These are phyloP conservation scores for Caracal caracal DNA, from an alignment of 2,113 vertebrate species.

Conservation along the genomic window DNA sequence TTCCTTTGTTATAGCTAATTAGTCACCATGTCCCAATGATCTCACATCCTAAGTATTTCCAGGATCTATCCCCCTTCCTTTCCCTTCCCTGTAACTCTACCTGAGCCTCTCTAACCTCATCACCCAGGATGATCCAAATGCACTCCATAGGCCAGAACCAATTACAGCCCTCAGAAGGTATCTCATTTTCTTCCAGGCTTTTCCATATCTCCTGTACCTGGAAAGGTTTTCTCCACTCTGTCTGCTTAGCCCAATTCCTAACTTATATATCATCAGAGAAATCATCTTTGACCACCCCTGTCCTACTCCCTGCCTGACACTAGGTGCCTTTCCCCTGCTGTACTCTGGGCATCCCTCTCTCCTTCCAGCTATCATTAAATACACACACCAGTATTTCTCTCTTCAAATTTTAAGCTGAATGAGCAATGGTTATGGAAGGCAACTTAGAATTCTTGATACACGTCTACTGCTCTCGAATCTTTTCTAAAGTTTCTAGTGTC, in stretches of 20 bases:
- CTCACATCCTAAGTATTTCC: background rate
- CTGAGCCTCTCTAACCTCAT: background rate
- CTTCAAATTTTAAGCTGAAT: background rate
- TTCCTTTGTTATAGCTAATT: background rate
- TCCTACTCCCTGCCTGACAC: background rate
- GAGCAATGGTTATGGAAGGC: background rate
- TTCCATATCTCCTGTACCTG: background rate
- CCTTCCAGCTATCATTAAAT: background rate
- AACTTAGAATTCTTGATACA: background rate
- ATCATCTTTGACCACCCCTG: background rate
- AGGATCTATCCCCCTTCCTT: background rate
- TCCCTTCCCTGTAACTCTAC: background rate
- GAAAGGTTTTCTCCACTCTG: background rate
- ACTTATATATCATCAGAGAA: background rate
- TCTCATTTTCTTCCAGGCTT: background rate
- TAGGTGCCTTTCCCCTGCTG: background rate
- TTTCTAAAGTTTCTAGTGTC: background rate
- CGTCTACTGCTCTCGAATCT: background rate
- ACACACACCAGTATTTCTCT: background rate
- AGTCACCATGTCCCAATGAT: background rate
- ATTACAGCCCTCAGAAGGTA: background rate
- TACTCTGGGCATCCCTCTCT: background rate
- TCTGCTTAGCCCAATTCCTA: background rate
- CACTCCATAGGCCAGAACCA: background rate
- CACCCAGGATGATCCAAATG: background rate